These are phyloP conservation scores for Hymenopus coronatus DNA, from an alignment of 2,888 invertebrate genomes.

Conservation along the genomic window DNA sequence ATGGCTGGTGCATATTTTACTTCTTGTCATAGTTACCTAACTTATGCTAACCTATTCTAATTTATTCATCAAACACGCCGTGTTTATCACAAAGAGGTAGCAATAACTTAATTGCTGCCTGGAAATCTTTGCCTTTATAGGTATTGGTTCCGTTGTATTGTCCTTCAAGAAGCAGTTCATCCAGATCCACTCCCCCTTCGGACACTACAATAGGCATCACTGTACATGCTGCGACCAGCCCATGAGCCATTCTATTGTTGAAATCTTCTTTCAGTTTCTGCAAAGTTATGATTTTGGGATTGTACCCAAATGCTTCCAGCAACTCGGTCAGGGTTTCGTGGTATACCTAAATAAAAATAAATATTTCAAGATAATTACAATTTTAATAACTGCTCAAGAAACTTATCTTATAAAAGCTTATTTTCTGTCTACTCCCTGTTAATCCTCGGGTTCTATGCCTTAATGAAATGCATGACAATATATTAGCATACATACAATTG, in stretches of 20 bases:
- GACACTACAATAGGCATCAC: neutral
- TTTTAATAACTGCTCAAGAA: too few species aligned
- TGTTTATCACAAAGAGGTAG: neutral
- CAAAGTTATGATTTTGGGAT: neutral
- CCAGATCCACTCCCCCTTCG: neutral
- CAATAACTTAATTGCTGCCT: neutral
- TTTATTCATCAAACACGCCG: neutral
- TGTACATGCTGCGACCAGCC: neutral
- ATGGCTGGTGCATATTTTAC: too few species aligned
- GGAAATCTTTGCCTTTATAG: neutral
- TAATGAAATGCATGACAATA: too few species aligned
- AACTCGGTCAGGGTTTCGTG: neutral
- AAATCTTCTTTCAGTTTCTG: neutral
- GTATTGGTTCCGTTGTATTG: neutral
- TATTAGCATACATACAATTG: too few species aligned
- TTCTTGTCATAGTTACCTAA: too few species aligned
- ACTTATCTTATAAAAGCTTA: too few species aligned
- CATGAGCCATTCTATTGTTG: neutral
- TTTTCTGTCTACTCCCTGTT: too few species aligned
- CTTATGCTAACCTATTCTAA: neutral
- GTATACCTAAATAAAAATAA: neutral
- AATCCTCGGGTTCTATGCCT: too few species aligned
- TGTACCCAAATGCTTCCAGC: neutral
- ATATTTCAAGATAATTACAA: too few species aligned
- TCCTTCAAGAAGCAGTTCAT: neutral